Base-by-base conservation (phyloP, 2,797 vertebrate genomes). In the Allobates femoralis region DNA sequence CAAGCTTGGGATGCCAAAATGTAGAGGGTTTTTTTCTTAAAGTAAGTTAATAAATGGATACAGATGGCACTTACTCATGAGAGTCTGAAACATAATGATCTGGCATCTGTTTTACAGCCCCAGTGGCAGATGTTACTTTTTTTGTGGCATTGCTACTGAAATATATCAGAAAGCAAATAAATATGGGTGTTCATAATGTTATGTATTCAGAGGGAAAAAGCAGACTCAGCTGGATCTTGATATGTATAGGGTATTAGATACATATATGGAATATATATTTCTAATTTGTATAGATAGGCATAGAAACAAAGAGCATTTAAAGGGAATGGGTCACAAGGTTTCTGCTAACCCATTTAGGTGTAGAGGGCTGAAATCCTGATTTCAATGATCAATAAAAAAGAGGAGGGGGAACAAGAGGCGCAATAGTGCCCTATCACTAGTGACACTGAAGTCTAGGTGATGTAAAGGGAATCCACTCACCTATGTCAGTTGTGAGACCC, bases 41-140 rank as follows among this genome's bases (percentile, higher is more conserved):
- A 34, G 10, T 34, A 41, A 26, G 26, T 66, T 67, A 51, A 53
- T 66, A 51, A 81, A 66, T 26, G 3, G 34, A 41, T 62, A 46
- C 77, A 62, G 55, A 60, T 62, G 77, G 77, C 55, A 26, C 32
- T 18, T 21, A 23, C 55, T 60, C 77, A 12, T 21, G 30, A 37
- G 41, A 66, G 80, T 32, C 32, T 55, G 50, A 56, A 55, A 82
- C 46, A 71, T 53, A 82, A 82, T 67, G 62, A 34, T 41, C 32
- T 41, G 77, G 56, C 56, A 79, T 79, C 77, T 79, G 77, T 46
- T 79, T 62, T 41, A 34, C 21, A 60, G 77, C 62, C 60, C 18
- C 60, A 32, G 19, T 66, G 41, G 60, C 79, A 66, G 46, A 50
- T 81, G 58, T 81, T 66, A 66, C 62, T 81, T 55, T 75, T 46